These are phyloP conservation scores for Aspidiotus rigidus DNA, from an alignment of 2,888 invertebrate genomes.

Conservation along the genomic window DNA sequence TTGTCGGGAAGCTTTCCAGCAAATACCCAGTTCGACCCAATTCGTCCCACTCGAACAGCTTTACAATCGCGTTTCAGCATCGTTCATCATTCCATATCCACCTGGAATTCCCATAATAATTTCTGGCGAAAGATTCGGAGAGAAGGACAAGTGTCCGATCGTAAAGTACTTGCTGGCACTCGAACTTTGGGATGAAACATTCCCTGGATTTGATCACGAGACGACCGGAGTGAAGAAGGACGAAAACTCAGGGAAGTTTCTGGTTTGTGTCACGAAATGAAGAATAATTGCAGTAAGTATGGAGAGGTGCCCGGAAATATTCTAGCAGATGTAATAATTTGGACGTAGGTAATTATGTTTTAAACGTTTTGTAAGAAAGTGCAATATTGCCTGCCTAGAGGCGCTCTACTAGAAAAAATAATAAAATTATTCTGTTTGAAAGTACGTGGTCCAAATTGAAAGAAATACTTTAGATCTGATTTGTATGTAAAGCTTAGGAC, in stretches of 20 bases:
- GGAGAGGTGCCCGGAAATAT: too few relatives aligned
- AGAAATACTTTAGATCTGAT: too few relatives aligned
- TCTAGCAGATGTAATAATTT: too few relatives aligned
- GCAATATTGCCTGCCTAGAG: too few relatives aligned
- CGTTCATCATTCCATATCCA: conserved; percentile 1
- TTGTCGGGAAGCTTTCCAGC: neutral
- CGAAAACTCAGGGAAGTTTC: neutral
- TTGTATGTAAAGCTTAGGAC: too few relatives aligned
- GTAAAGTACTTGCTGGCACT: neutral
- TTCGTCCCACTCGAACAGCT: neutral
- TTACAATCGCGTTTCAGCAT: neutral
- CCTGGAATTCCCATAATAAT: neutral
- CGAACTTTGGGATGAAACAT: neutral
- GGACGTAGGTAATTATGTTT: too few relatives aligned
- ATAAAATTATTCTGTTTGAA: too few relatives aligned
- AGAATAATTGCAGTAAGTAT: too few relatives aligned
- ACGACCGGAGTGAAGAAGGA: neutral
- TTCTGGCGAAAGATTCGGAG: neutral
- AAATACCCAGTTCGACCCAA: neutral
- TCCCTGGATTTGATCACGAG: conserved; percentile 1
- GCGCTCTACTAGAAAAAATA: too few relatives aligned
- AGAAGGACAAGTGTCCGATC: neutral
- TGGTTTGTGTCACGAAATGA: too few relatives aligned
- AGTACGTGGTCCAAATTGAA: too few relatives aligned
- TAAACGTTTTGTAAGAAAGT: too few relatives aligned